Percentiles rank a stretch among this genome's conserved stretches.
These are phyloP conservation scores for Acipenser oxyrinchus DNA, from an alignment of 2,797 vertebrate genomes.

Conservation along the genomic window DNA sequence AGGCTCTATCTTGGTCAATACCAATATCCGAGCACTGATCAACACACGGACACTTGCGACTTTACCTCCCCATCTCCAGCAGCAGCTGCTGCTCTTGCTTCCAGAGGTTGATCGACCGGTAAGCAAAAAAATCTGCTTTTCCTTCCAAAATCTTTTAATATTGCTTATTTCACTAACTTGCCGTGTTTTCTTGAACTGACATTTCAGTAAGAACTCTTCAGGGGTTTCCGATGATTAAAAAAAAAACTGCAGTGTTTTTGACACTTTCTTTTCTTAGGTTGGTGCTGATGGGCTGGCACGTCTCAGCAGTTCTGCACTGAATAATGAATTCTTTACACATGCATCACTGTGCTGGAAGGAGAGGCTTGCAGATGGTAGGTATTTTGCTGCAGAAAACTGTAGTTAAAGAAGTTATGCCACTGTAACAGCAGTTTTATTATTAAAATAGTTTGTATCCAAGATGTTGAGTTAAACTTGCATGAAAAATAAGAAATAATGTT, in stretches of 20 bases:
- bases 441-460: too few species aligned
- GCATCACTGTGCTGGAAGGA: slow-evolving; percentile 97
- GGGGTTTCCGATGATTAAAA: background rate
- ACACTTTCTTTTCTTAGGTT: slow-evolving; percentile 50
- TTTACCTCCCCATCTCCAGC: slow-evolving; percentile 82
- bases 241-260: background rate
- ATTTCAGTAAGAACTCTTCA: background rate
- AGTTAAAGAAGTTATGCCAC: background rate
- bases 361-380: slow-evolving; percentile 83
- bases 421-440: too few species aligned
- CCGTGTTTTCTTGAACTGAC: background rate
- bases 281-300: slow-evolving; percentile 85
- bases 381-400: background rate
- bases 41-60: slow-evolving; percentile 88
- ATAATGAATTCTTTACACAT: slow-evolving; percentile 97
- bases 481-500: too few species aligned
- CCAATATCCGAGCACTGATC: slow-evolving; percentile 92
- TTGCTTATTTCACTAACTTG: too few species aligned
- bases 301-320: slow-evolving; percentile 89
- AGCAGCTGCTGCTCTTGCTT: slow-evolving; percentile 88
- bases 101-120: slow-evolving; percentile 94
- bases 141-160: too few species aligned
- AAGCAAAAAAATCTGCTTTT: background rate
- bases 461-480: too few species aligned
- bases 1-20: slow-evolving; percentile 94